A percentile compares a stretch with the other conserved stretches of the same genome.
phyloP scores from a whole-genome alignment of 2,888 invertebrate genomes.

The Heliconius ismenius region DNA sequence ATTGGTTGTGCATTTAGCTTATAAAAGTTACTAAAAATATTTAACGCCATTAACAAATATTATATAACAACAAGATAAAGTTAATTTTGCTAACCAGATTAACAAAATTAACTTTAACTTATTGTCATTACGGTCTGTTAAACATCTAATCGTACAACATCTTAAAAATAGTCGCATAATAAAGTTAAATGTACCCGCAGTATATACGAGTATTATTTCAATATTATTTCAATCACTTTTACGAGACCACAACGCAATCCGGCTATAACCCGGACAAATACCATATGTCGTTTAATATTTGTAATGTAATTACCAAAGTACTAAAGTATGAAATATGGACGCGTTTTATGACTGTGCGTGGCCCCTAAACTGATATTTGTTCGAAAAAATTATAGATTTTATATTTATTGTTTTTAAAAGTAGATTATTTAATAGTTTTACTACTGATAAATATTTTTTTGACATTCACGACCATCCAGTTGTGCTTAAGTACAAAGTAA shows the following conservation, averaged over 20 bases:
- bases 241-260: neutral
- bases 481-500: no score
- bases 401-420: neutral
- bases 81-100: no score
- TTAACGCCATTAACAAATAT: no score
- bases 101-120: no score
- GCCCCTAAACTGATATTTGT: neutral
- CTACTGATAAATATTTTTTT: no score
- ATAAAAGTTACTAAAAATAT: neutral
- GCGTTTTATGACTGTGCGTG: conserved; percentile 9
- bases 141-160: neutral
- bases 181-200: neutral
- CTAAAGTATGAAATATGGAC: conserved; percentile 11
- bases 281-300: neutral
- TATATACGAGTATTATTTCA: no score
- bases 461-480: no score
- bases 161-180: neutral
- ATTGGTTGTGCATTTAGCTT: neutral
- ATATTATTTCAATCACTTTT: neutral
- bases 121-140: neutral
- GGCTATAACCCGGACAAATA: conserved; percentile 1
- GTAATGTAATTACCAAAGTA: neutral
- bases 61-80: no score
- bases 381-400: conserved; percentile 2
- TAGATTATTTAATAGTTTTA: no score